phyloP scores from a whole-genome alignment of 1,140 invertebrate genomes.

The Neodiprion virginianus region DNA sequence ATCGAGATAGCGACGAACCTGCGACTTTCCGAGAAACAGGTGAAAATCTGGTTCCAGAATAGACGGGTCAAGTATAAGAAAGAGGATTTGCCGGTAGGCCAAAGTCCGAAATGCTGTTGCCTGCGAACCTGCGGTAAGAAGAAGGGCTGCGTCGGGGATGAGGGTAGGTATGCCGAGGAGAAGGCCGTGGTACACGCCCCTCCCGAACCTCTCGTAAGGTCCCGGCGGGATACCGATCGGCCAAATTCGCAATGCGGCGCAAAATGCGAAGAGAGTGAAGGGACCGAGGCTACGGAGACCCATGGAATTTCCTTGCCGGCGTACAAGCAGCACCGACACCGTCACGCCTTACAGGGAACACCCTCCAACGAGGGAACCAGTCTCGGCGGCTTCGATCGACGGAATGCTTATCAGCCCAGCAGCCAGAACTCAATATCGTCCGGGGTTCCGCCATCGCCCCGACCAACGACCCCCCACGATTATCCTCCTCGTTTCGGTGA shows the following conservation, averaged over 20 bases:
- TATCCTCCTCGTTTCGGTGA: constrained; percentile 16
- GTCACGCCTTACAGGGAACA: not conserved
- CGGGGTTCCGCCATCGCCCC: not conserved
- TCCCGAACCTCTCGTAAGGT: no score
- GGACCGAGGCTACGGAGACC: not conserved
- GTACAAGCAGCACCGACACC: not conserved
- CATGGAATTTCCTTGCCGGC: not conserved
- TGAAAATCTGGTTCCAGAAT: constrained; percentile 96
- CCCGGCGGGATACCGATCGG: no score
- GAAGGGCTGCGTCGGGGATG: constrained; percentile 57
- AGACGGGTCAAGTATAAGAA: constrained; percentile 91
- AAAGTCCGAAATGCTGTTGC: constrained; percentile 63
- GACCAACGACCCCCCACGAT: constrained; percentile 5
- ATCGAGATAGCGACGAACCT: constrained; percentile 93
- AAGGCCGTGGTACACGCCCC: constrained; percentile 6
- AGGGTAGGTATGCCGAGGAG: constrained; percentile 28
- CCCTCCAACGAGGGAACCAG: not conserved
- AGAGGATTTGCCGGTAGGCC: constrained; percentile 65
- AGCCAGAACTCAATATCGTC: not conserved
- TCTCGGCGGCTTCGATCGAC: not conserved
- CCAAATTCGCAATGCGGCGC: no score
- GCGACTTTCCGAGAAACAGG: constrained; percentile 90
- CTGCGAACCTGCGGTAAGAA: constrained; percentile 62
- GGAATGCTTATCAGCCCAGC: not conserved
- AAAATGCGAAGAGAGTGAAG: no score